Evolutionary conservation across 2,797 vertebrate species (phyloP).

Genomic region (Microtus californicus): DNA sequence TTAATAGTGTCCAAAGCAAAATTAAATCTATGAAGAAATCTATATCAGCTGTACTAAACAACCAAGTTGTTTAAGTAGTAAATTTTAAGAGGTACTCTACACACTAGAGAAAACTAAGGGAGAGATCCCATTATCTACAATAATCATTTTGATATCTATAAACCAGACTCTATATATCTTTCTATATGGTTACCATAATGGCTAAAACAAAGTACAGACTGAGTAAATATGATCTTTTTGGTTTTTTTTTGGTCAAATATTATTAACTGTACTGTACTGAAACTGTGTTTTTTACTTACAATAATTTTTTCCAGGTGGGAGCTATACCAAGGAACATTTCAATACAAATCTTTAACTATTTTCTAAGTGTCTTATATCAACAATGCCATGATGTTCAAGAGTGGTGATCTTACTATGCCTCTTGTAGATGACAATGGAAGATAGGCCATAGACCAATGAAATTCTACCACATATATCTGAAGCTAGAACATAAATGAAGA

Average conservation of each 20-base stretch:
- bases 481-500: conserved; percentile 47
- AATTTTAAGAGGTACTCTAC: conserved; percentile 59
- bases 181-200: background rate
- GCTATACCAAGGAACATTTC: background rate
- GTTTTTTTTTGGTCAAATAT: background rate
- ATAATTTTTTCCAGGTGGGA: conserved; percentile 23
- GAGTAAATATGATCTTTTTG: background rate
- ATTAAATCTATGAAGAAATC: conserved; percentile 60
- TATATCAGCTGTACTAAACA: conserved; percentile 47
- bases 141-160: conserved; percentile 28
- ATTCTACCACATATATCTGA: background rate
- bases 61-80: conserved; percentile 47
- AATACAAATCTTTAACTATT: conserved; percentile 13
- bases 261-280: conserved; percentile 28
- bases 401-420: background rate
- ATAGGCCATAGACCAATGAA: background rate
- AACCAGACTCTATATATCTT: background rate
- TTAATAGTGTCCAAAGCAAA: conserved; percentile 54
- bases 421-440: background rate
- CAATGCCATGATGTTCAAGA: background rate
- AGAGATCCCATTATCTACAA: background rate
- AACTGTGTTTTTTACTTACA: conserved; percentile 43
- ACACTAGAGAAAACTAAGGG: background rate
- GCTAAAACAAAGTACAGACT: background rate
- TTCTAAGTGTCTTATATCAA: conserved; percentile 23